A percentile compares a stretch with the other conserved stretches of the same genome.
These are phyloP conservation scores for Amiota mariae DNA, from an alignment of 2,888 invertebrate genomes.

Conservation along the genomic window DNA sequence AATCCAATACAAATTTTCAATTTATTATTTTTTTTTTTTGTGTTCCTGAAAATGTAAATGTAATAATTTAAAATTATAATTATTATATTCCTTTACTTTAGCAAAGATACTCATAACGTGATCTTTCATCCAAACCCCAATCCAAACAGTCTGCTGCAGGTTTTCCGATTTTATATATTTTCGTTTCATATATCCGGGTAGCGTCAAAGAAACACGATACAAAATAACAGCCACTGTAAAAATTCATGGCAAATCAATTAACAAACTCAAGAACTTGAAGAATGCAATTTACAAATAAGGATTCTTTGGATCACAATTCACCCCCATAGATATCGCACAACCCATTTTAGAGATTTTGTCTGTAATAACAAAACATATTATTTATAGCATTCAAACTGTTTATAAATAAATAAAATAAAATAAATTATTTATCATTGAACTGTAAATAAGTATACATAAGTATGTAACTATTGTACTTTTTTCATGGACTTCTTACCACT, in stretches of 20 bases:
- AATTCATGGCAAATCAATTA: too few species aligned
- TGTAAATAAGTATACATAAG: too few species aligned
- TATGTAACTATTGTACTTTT: too few species aligned
- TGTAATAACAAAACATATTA: too few species aligned
- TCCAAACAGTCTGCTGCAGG: conserved; percentile 38
- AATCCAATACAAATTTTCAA: too few species aligned
- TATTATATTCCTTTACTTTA: conserved; percentile 28
- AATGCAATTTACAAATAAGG: too few species aligned
- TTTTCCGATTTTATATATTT: conserved; percentile 41
- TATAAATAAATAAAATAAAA: too few species aligned
- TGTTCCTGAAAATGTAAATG: conserved; percentile 14
- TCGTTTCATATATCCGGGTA: conserved; percentile 34
- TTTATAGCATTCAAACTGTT: too few species aligned
- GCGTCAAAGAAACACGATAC: conserved; percentile 50
- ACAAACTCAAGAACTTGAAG: too few species aligned
- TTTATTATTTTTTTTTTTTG: not conserved
- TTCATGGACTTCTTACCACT: too few species aligned
- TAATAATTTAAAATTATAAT: not conserved
- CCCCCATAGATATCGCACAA: conserved; percentile 43
- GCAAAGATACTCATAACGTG: conserved; percentile 40
- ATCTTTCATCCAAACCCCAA: conserved; percentile 40
- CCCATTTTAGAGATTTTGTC: conserved; percentile 58
- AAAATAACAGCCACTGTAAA: not conserved
- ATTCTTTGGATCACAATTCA: conserved; percentile 32
- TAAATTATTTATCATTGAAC: not conserved